Evolutionary conservation across 2,888 invertebrate genomes (phyloP), one percentile per base, ranked within the genome.

Genomic region (Drosophila leonis): DNA sequence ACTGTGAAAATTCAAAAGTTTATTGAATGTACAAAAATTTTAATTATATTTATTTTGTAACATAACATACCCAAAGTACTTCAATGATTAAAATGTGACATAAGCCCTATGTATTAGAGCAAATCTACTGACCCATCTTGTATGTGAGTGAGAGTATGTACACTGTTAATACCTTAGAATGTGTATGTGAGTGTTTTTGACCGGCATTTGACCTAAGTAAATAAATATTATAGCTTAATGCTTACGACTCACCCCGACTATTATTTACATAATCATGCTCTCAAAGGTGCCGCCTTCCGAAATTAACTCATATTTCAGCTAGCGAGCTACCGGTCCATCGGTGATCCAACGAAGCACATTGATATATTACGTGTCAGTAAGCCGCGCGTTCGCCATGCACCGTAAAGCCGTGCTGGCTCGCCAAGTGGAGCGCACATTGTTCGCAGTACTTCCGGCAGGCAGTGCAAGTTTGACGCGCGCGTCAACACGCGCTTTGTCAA

Each of bases 381-480:
- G 67, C 61, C 64, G 60, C 72, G 63, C 65, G 71, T 66, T 72
- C 64, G 62, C 62, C 48, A 55, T 84, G 65, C 67, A 31, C 60
- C 37, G 31, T n/a, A 52, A 49, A 41, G 44, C 39, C 31, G 27
- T 39, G 44, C 46, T 57, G 29, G 20, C 42, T 57, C 29, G 18
- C 27, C 46, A 37, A 44, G 55, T 60, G 29, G 54, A 65, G 57
- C 66, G 57, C 54, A 67, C 86, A 72, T 65, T 78, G 84, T 72
- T 82, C 79, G 74, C 67, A 68, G 57, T 70, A 77, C 85, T 84
- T 84, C 90, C 85, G 88, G 62, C 85, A 67, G 78, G 65, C 90
- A 80, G 90, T 90, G 90, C 86, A 86, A 79, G 83, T 90, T 88
- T 90, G 86, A 88, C 83, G 86, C 90, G 86, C 90, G 90, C 86